Percentiles rank a stretch among this genome's conserved stretches.
Conservation (phyloP, 2,113 vertebrate genomes). For the Ranitomeya variabilis region DNA sequence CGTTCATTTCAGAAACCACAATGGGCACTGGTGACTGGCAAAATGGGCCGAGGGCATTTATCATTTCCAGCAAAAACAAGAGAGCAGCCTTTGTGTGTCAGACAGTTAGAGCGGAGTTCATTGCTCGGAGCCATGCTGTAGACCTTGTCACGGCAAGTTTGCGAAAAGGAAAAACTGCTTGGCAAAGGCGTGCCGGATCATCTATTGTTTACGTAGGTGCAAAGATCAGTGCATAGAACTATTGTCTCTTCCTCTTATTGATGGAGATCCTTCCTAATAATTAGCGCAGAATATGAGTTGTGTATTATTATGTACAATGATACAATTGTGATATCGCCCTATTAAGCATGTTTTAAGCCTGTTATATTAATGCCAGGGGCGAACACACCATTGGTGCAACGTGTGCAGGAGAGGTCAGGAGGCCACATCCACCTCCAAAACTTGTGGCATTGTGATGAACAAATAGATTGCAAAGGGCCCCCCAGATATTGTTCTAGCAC, state of each 20-base stretch:
- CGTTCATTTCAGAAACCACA: conserved; percentile 15
- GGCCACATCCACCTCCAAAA: too few relatives aligned
- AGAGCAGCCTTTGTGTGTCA: conserved; percentile 27
- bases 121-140: conserved; percentile 1
- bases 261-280: background rate
- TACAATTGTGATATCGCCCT: background rate
- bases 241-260: conserved; percentile 5
- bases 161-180: background rate
- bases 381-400: too few relatives aligned
- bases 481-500: too few relatives aligned
- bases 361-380: too few relatives aligned
- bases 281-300: background rate
- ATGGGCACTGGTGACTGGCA: conserved; percentile 35
- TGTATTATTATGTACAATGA: background rate
- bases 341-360: background rate
- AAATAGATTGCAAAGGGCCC: too few relatives aligned
- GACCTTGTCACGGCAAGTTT: conserved; percentile 32
- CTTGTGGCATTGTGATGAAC: too few relatives aligned
- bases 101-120: conserved; percentile 31
- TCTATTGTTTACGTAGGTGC: conserved; percentile 26
- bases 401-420: too few relatives aligned
- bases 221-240: conserved; percentile 22
- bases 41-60: conserved; percentile 13
- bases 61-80: conserved; percentile 34
- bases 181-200: background rate